A percentile compares a stretch with the other conserved stretches of the same genome.
Evolutionary conservation across 30 jellyfish, hydroid and myxozoan species (phyloP).

Genomic region (Cassiopea xamachana): DNA sequence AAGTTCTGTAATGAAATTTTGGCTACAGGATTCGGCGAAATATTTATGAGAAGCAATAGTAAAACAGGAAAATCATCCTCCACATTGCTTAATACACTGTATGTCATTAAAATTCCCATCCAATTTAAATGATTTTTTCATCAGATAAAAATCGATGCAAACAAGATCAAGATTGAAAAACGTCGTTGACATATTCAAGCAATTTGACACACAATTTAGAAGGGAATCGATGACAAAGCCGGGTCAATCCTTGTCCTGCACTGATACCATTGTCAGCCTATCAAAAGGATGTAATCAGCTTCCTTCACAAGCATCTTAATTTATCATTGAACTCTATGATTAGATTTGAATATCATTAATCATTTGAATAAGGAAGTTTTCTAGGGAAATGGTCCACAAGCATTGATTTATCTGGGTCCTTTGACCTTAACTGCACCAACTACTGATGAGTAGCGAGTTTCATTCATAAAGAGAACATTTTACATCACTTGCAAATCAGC

Average conservation of each 20-base stretch:
- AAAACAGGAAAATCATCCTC: neutral
- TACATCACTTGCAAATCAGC: neutral
- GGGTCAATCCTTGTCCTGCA: conserved; percentile 53
- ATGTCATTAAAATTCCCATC: conserved; percentile 5
- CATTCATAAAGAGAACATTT: neutral
- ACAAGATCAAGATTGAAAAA: conserved; percentile 46
- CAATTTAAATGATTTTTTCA: conserved; percentile 37
- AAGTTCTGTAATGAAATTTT: neutral
- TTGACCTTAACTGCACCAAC: conserved; percentile 13
- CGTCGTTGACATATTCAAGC: conserved; percentile 30
- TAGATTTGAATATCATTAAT: conserved; percentile 62
- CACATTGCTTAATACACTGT: neutral
- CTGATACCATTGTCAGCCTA: conserved; percentile 51
- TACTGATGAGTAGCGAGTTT: neutral
- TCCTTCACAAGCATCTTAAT: conserved; percentile 41
- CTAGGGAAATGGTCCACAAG: conserved; percentile 32
- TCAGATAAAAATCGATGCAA: conserved; percentile 54
- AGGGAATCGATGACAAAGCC: conserved; percentile 19
- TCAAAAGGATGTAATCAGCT: conserved; percentile 62
- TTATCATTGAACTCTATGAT: conserved; percentile 46
- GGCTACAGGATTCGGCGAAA: neutral
- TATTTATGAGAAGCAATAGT: neutral
- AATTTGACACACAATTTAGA: conserved; percentile 32
- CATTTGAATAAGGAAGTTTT: conserved; percentile 32
- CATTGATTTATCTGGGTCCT: conserved; percentile 50